Evolutionary conservation across 2,113 vertebrate species (phyloP), one percentile per base, ranked within the genome.

Genomic region (Hiodon tergisus): DNA sequence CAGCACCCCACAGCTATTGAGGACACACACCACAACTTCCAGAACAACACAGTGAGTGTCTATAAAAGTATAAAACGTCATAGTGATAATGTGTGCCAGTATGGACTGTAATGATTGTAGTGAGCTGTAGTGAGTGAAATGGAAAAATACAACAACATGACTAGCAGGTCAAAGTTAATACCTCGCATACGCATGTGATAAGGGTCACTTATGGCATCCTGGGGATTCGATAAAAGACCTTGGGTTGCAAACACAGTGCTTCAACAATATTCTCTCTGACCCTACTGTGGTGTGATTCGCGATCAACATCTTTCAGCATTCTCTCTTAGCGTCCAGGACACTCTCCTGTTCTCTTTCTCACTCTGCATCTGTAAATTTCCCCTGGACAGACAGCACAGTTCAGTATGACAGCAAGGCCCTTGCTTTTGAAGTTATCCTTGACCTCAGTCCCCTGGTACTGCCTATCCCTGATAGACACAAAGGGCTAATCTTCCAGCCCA

Each of bases 401-500:
- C 16, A 66, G n/a, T 62, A 17, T 55, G 31, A 65, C 48, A 74
- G 31, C 52, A 47, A n/a, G 62, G 6, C 17, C n/a, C 51, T 61
- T 50, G 66, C 57, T 47, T 16, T 63, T 46, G n/a, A 46, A 13
- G 55, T 65, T 59, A 13, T 10, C 63, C 14, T 60, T 66, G 68
- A 62, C 61, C 68, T 54, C 55, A 53, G 66, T n/a, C 31, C 61
- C 77, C 73, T 75, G 61, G 68, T 58, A 71, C 67, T 5, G 57
- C 67, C 74, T 76, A 11, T 52, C 75, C 63, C 73, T 54, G 59
- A 70, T 58, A 59, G 48, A 72, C 61, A 78, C 69, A 67, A 47
- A 31, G 55, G 67, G 7, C 17, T 59, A 10, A 13, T 55, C 47
- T 50, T 71, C 31, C 52, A 16, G 17, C 47, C 57, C 6, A 1